These are phyloP conservation scores for Agrotis segetum DNA, from an alignment of 2,888 invertebrate genomes.

Conservation along the genomic window DNA sequence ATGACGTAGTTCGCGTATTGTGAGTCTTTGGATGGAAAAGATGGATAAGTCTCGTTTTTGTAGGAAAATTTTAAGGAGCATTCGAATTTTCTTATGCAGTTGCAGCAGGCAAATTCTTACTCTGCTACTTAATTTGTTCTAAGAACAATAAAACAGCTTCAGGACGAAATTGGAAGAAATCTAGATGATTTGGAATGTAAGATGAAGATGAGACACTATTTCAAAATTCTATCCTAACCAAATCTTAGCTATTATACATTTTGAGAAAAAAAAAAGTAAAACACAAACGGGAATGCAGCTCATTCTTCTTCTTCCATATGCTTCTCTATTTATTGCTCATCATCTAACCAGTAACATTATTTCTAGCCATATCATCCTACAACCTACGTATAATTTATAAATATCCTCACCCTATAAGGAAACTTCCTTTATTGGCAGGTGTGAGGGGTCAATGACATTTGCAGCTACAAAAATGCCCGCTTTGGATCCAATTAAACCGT, in stretches of 20 bases:
- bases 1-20: slow-evolving; percentile 52
- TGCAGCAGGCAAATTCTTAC: too few relatives aligned
- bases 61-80: not conserved
- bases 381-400: not conserved
- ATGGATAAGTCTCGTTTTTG: slow-evolving; percentile 37
- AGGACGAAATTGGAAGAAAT: too few relatives aligned
- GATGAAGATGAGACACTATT: too few relatives aligned
- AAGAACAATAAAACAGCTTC: too few relatives aligned
- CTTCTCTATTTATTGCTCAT: too few relatives aligned
- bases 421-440: not conserved
- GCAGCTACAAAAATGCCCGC: not conserved
- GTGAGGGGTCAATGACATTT: not conserved
- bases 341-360: too few relatives aligned
- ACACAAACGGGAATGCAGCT: not conserved
- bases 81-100: too few relatives aligned
- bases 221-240: not conserved
- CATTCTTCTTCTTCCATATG: too few relatives aligned
- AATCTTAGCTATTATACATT: not conserved
- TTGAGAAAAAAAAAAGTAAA: not conserved
- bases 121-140: too few relatives aligned
- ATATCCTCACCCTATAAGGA: not conserved
- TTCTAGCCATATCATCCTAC: too few relatives aligned
- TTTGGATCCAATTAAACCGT: not conserved
- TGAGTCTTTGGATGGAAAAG: slow-evolving; percentile 31
- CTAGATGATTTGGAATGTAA: too few relatives aligned